These are phyloP conservation scores for Drosophila fungiperda DNA, from an alignment of 2,888 invertebrate genomes.

Conservation along the genomic window DNA sequence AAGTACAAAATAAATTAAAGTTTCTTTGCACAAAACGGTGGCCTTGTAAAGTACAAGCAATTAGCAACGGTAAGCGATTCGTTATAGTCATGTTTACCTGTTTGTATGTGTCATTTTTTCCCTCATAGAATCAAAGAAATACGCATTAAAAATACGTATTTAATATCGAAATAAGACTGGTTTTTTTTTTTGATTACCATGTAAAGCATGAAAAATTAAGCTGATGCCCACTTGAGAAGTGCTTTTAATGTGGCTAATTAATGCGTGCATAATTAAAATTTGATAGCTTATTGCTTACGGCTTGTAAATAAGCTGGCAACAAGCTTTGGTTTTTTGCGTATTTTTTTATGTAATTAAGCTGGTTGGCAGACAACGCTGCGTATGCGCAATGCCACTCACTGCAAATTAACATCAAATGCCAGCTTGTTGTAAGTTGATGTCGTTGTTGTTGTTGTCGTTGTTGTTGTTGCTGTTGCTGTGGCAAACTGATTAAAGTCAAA, in stretches of 20 bases:
- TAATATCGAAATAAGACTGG: conserved; percentile 1
- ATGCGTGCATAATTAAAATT: conserved; percentile 38
- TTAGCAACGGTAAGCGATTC: conserved; percentile 4
- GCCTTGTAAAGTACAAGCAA: neutral
- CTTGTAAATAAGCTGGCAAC: conserved; percentile 48
- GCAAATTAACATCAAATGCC: conserved; percentile 73
- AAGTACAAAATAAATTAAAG: conserved; percentile 1
- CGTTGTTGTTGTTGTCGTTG: conserved; percentile 4
- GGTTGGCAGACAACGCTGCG: conserved; percentile 59
- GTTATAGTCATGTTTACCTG: neutral
- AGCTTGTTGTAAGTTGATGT: conserved; percentile 30
- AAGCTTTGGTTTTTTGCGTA: conserved; percentile 17
- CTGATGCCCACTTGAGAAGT: conserved; percentile 45
- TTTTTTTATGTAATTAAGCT: conserved; percentile 55
- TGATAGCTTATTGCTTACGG: conserved; percentile 31
- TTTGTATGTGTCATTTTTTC: neutral
- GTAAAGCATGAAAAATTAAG: conserved; percentile 9
- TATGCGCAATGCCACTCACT: conserved; percentile 74
- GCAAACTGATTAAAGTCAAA: conserved; percentile 74
- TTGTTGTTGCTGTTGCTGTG: conserved; percentile 43
- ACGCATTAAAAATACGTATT: neutral
- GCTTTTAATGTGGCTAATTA: conserved; percentile 53
- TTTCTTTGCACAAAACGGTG: neutral
- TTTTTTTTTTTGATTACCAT: neutral
- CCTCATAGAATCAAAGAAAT: neutral